Percentiles rank a stretch among this genome's conserved stretches.
Conservation (phyloP, 2,888 invertebrate species). For the Coenonympha arcania region DNA sequence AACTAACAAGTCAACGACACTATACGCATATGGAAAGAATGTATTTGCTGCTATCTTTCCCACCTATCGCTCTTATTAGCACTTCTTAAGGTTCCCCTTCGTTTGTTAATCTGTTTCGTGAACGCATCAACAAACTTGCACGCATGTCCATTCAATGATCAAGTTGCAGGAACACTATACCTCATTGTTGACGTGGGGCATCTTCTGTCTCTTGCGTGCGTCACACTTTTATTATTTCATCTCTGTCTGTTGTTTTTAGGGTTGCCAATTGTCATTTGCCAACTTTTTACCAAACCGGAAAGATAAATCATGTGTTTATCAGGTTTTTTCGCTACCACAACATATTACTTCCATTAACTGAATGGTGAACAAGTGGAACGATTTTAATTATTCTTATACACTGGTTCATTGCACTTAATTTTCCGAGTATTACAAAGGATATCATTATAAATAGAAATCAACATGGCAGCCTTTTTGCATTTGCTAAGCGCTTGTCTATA, state of each 20-base stretch:
- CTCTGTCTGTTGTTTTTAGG: constrained; percentile 21
- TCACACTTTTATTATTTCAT: constrained; percentile 14
- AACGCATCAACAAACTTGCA: constrained; percentile 33
- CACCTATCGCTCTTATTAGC: constrained; percentile 21
- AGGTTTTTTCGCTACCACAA: too few species aligned
- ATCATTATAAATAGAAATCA: too few species aligned
- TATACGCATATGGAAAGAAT: constrained; percentile 33
- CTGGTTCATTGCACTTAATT: too few species aligned
- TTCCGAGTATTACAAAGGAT: too few species aligned
- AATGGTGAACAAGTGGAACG: too few species aligned
- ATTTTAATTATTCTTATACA: too few species aligned
- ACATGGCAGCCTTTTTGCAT: too few species aligned
- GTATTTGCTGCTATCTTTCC: constrained; percentile 12
- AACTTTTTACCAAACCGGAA: too few species aligned
- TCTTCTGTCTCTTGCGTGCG: constrained; percentile 30
- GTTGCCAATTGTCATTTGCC: too few species aligned
- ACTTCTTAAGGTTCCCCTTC: constrained; percentile 27
- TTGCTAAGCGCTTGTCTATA: too few species aligned
- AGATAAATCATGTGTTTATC: too few species aligned
- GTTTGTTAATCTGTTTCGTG: constrained; percentile 18
- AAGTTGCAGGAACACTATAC: constrained; percentile 56
- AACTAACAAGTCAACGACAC: constrained; percentile 52
- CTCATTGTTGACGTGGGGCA: constrained; percentile 57
- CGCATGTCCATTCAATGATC: constrained; percentile 54
- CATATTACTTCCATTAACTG: too few species aligned